Evolutionary conservation across 2,888 invertebrate species (phyloP), one percentile per base, ranked within the genome.

Genomic region (Lomographa bimaculata): DNA sequence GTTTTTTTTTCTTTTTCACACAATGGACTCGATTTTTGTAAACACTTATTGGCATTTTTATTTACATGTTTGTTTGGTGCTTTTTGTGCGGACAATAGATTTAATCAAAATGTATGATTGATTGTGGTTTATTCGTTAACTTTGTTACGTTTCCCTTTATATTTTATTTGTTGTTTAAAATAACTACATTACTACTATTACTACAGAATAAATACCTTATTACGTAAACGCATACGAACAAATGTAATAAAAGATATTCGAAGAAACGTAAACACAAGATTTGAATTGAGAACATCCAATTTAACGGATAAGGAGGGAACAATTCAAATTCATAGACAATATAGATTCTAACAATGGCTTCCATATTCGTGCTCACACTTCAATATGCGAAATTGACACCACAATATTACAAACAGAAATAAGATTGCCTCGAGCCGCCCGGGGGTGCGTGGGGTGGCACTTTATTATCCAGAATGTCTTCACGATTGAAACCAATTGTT

Each of bases 331-430:
- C 74, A 79, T 75, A 81, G 73, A 80, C 76, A 78, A 79, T 76
- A 75, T 71, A 71, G 66, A 71, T 67, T 61, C 63, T 61, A 67
- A 72, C 74, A 76, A 71, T 73, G 68, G 65, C 65, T 71, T 75
- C 71, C 75, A 77, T 79, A 79, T 80, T 76, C 79, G 62, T 68
- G 71, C 74, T 75, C 74, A 72, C 80, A 82, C 84, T 84, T 79
- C 87, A 87, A 85, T 86, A 87, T 84, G 82, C 81, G 84, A 82
- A 84, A 87, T 85, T 85, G 87, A 86, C 85, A 85, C 87, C 87
- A 76, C 87, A 86, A 86, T 87, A 87, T 87, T 84, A 84, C 85
- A 85, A 87, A 87, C 79, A 87, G 87, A 86, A 84, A 86, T 87
- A 86, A 85, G 83, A 84, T 82, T 81, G 84, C 81, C 76, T 74